Evolutionary conservation across 1,140 invertebrate species (phyloP), one percentile per base, ranked within the genome.

Genomic region (Drosophila busckii): DNA sequence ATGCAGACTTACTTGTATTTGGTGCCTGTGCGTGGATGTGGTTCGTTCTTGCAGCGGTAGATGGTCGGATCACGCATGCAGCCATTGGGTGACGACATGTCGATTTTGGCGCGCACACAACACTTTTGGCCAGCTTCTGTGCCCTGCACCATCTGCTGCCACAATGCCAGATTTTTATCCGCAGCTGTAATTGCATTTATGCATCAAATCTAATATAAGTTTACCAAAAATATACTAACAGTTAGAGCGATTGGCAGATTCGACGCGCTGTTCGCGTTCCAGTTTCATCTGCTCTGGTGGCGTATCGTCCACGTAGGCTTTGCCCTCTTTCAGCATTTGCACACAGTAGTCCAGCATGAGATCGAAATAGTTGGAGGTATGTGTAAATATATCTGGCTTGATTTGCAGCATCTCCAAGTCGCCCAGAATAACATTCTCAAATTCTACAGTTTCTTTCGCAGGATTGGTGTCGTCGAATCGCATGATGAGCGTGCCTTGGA

Each of bases 391-490:
- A 88, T 99, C 96, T 2, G 96, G 96, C 67, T 97, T 95, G 35
- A 99, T 94, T 80, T 98, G 91, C 29, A 99, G 87, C 90, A 98
- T 91, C 70, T 93, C 90, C 6, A 99, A 90, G 89, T 99, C 98
- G 88, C 98, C 94, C 12, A 99, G 88, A 70, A 99, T 99, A 0
- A 99, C 97, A 89, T 98, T 92, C 87, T 99, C 98, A 90, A 98
- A 99, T 70, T 99, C 95, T n/a, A 94, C 94, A 85, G 98, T 97
- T 87, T 99, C 98, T 87, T 99, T 99, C 2, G 97, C 98, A 22
- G 98, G 98, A 89, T 99, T 99, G 4, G 98, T 99, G 85, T 99
- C 98, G 90, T 99, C 98, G 89, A 99, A 99, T 69, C 98, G 91
- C 96, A 99, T 97, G 40, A 99, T 96, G 0, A 99, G 90, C 86